phyloP scores from a whole-genome alignment of 2,113 vertebrate genomes.

The Raja brachyura region DNA sequence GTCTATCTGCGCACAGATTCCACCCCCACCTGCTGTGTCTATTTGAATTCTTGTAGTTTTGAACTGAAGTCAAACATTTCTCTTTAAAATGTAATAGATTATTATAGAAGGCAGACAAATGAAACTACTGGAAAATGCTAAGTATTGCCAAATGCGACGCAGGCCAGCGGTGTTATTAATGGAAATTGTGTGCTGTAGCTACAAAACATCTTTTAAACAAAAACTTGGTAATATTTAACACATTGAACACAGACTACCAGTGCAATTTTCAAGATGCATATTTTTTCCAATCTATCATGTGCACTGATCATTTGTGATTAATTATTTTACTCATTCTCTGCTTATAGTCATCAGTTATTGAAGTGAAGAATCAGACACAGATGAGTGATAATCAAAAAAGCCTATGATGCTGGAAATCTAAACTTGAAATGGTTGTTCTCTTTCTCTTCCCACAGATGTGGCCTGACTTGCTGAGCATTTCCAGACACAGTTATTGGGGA shows the following conservation, averaged over 20 bases:
- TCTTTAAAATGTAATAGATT: neutral
- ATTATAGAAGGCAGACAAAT: neutral
- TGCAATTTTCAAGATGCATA: neutral
- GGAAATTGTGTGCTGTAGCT: neutral
- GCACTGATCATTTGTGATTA: neutral
- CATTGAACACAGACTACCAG: neutral
- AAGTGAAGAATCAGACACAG: neutral
- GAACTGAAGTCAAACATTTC: conserved; percentile 18
- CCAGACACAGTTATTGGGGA: neutral
- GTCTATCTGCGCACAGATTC: neutral
- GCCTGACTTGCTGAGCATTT: too few relatives aligned
- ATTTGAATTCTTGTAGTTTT: conserved; percentile 15
- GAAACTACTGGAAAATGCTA: conserved; percentile 19
- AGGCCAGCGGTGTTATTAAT: neutral
- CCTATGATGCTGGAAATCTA: too few relatives aligned
- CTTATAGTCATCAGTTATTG: neutral
- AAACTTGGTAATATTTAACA: neutral
- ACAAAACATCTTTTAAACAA: neutral
- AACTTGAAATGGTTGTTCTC: too few relatives aligned
- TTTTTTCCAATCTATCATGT: neutral
- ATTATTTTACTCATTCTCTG: neutral
- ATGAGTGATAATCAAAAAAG: too few relatives aligned
- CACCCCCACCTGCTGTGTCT: neutral
- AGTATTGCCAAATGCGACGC: neutral
- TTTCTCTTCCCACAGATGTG: too few relatives aligned